A percentile compares a stretch with the other conserved stretches of the same genome.
Evolutionary conservation across 2,888 invertebrate species (phyloP).

Genomic region (Zonitis immaculata): DNA sequence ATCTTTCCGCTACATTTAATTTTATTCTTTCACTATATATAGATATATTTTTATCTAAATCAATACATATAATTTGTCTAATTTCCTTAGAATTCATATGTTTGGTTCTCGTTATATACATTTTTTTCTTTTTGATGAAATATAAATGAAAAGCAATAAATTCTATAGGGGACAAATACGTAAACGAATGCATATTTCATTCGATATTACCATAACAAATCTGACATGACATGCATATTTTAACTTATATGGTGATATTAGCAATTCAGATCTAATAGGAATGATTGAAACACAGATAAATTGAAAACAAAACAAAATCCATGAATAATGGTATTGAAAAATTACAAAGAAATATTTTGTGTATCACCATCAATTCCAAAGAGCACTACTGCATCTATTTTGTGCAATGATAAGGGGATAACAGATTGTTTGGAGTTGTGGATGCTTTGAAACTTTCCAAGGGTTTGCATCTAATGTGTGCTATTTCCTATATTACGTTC

Average conservation of each 20-base stretch:
- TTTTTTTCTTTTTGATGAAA: too few species aligned
- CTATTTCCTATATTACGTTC: not conserved
- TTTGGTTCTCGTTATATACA: too few species aligned
- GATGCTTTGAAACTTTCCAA: not conserved
- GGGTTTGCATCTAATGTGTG: not conserved
- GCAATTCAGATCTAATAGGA: slow-evolving; percentile 17
- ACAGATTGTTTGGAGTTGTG: not conserved
- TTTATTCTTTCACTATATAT: too few species aligned
- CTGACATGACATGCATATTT: slow-evolving; percentile 31
- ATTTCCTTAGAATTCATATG: too few species aligned
- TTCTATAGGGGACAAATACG: slow-evolving; percentile 24
- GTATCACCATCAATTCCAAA: too few species aligned
- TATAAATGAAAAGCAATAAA: slow-evolving; percentile 26
- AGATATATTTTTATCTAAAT: too few species aligned
- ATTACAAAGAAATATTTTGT: too few species aligned
- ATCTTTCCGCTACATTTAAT: not conserved
- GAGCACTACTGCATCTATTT: not conserved
- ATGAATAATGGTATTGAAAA: too few species aligned
- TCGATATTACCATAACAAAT: slow-evolving; percentile 32
- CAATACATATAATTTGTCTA: too few species aligned
- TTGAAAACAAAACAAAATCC: too few species aligned
- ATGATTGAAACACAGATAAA: not conserved
- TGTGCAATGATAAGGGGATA: not conserved
- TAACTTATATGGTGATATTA: slow-evolving; percentile 14
- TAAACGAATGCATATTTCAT: slow-evolving; percentile 33